Conservation (phyloP, 2,888 invertebrate genomes). For the Macrophya alboannulata region DNA sequence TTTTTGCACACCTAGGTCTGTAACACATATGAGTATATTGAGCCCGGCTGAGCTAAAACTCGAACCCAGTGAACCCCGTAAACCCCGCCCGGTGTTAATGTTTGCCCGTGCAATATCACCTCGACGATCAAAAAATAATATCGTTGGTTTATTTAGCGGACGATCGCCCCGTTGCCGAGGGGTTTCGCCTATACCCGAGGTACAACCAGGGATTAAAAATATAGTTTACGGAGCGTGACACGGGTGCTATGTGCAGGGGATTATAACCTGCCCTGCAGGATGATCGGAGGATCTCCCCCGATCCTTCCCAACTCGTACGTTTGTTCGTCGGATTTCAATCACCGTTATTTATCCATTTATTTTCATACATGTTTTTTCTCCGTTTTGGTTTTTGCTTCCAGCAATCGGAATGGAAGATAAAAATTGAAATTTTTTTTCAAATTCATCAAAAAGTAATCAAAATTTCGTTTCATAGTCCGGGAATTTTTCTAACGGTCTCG, state of each 20-base stretch:
- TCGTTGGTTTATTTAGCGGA: slow-evolving; percentile 76
- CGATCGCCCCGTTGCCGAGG: slow-evolving; percentile 57
- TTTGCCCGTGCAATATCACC: slow-evolving; percentile 53
- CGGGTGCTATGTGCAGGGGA: slow-evolving; percentile 73
- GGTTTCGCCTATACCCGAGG: neutral
- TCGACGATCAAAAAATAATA: slow-evolving; percentile 78
- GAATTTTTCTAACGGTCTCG: neutral
- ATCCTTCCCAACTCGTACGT: slow-evolving; percentile 24
- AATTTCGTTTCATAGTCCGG: no score
- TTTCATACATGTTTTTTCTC: neutral
- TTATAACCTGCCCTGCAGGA: slow-evolving; percentile 63
- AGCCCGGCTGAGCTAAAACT: neutral
- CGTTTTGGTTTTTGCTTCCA: neutral
- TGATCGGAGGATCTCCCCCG: slow-evolving; percentile 22
- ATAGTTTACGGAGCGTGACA: slow-evolving; percentile 77
- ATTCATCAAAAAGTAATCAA: no score
- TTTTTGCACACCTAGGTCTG: neutral
- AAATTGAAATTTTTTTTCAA: neutral
- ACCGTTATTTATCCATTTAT: slow-evolving; percentile 34
- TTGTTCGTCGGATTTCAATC: slow-evolving; percentile 34
- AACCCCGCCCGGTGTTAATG: slow-evolving; percentile 9
- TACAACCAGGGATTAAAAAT: slow-evolving; percentile 75
- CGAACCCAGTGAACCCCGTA: no score
- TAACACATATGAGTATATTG: neutral
- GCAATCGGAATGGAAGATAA: neutral